phyloP scores from a whole-genome alignment of 2,888 invertebrate species.

The Odontocolon sp. region DNA sequence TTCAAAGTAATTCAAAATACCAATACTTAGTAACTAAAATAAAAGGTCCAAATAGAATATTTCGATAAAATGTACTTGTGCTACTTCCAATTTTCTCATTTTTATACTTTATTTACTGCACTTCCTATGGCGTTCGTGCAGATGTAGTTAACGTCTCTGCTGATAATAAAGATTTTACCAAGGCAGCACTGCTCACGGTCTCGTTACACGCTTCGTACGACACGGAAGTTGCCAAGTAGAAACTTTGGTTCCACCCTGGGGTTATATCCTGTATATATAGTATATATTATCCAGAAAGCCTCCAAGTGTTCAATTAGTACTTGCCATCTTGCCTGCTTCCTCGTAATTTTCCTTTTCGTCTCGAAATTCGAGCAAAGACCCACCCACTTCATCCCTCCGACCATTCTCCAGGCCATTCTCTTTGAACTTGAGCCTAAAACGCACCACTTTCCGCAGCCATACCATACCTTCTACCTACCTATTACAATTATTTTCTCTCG shows the following conservation, averaged over 20 bases:
- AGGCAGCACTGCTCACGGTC: too few species aligned
- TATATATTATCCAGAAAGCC: constrained; percentile 55
- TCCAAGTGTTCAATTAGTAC: constrained; percentile 70
- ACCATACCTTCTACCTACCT: constrained; percentile 13
- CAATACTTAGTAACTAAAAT: too few species aligned
- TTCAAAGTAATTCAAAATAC: too few species aligned
- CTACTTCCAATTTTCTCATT: too few species aligned
- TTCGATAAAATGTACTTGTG: too few species aligned
- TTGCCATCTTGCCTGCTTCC: constrained; percentile 57
- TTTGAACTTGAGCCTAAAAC: constrained; percentile 43
- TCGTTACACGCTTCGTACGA: constrained; percentile 25
- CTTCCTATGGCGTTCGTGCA: too few species aligned
- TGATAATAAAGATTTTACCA: too few species aligned
- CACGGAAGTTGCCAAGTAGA: constrained; percentile 32
- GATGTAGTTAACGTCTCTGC: too few species aligned
- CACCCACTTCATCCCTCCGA: not conserved
- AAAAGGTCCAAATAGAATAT: too few species aligned
- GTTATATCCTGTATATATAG: not conserved
- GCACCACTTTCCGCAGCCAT: not conserved
- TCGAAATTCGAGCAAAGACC: constrained; percentile 42
- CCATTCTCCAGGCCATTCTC: constrained; percentile 7
- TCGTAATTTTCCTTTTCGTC: constrained; percentile 36
- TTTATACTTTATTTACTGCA: too few species aligned
- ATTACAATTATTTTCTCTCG: constrained; percentile 35
- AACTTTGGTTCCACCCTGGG: constrained; percentile 16